phyloP scores from a whole-genome alignment of 2,888 invertebrate genomes.

The Eueremaeus valkanovi region DNA sequence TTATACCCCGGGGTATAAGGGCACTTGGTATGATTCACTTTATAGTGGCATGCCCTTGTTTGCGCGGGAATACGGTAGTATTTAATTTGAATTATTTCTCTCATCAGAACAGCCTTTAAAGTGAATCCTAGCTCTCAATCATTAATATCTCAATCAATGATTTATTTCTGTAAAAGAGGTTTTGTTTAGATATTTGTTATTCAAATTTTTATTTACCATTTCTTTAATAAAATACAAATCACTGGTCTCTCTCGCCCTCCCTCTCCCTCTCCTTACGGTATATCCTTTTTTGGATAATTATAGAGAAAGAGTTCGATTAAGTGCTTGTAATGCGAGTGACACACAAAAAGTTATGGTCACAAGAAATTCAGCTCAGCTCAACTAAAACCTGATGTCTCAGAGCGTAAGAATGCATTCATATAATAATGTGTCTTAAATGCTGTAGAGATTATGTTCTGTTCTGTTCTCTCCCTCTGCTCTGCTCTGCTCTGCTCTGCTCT shows the following conservation, averaged over 20 bases:
- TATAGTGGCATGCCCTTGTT: background rate
- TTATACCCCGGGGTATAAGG: too few relatives aligned
- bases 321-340: background rate
- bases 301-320: conserved; percentile 5
- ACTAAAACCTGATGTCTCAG: too few relatives aligned
- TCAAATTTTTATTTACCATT: background rate
- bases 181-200: background rate
- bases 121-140: background rate
- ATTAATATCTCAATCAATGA: background rate
- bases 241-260: background rate
- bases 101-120: background rate
- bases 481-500: too few relatives aligned
- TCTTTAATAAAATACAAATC: background rate
- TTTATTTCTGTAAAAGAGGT: background rate
- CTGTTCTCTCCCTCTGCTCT: background rate
- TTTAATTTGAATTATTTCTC: background rate
- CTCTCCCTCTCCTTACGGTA: background rate
- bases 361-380: too few relatives aligned
- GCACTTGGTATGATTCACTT: background rate
- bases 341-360: too few relatives aligned
- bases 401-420: too few relatives aligned
- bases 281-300: background rate
- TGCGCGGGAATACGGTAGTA: background rate
- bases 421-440: too few relatives aligned
- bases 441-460: background rate